Base-by-base conservation (phyloP, 2,113 vertebrate species). In the Bubo scandiacus region DNA sequence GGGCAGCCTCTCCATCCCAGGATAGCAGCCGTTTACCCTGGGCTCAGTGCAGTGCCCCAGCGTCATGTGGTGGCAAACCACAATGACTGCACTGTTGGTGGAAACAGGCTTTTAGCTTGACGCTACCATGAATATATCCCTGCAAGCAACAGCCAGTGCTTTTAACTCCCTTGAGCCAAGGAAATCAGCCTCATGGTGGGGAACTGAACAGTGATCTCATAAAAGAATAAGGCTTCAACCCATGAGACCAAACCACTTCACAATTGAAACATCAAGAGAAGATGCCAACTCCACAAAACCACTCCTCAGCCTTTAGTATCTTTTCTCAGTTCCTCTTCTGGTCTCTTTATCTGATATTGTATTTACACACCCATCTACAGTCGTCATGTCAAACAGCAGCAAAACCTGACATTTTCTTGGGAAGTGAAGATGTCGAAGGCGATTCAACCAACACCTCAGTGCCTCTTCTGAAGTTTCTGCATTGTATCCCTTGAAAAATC, bases 1-100 rank as follows among this genome's bases (percentile, higher is more conserved):
- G 38, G 55, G 52, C 67, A 80, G 42, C 15, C 36, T 30, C 23
- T 68, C 43, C 45, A 27, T 38, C 40, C 80, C 62, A 29, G 57
- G n/a, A 61, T 71, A 88, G 58, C 65, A 79, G 78, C 45, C 5
- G 0, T 45, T 77, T 57, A 36, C 63, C 36, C 12, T 0, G 2
- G 54, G 32, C 67, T 68, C 67, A 59, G 66, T 5, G 2, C 72
- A 61, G 63, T 52, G 55, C 15, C 63, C 32, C 4, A 1, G 40
- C 38, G n/a, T 17, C 0, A 0, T 1, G 2, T 19, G 26, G 32
- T 12, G 42, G 55, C 45, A 62, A 86, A 49, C 23, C 3, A 45
- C 43, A 45, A 45, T 45, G 57, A 11, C 57, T 63, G 68, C 57
- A 52, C 20, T 52, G 10, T 5, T 7, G 11, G 82, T 59, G n/a